Base-by-base conservation (phyloP, 2,888 invertebrate species). In the Hypena proboscidalis region DNA sequence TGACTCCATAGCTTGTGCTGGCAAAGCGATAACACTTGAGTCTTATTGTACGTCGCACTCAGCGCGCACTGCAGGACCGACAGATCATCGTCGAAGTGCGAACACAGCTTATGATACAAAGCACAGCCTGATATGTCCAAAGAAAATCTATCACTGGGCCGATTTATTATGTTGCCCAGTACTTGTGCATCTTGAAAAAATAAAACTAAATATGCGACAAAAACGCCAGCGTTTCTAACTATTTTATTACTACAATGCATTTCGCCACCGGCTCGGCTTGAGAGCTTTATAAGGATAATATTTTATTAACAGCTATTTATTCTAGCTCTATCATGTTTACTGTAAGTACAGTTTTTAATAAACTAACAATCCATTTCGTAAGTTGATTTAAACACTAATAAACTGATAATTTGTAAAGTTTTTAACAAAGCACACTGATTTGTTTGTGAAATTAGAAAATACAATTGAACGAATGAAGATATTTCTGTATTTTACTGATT, bases 1-100 rank as follows among this genome's bases (percentile, higher is more conserved):
- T 85, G 78, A 10, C 71, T 74, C 90, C 90, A 90, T 43, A 90
- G 62, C 63, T 78, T 87, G 50, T 90, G 90, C 67, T 90, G 90
- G 60, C 90, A 90, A 27, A 63, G 54, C 31, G 77, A 57, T 14
- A 75, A 57, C 14, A 80, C 58, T 60, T 81, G 84, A n/a, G 88
- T 85, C 60, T 85, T 90, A 56, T 86, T 84, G 43, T 80, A 85
- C 4, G 83, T 78, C 20, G 82, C 77, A 51, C 78, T 81, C 17
- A 90, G 44, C n/a, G 85, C 74, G 62, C 90, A 90, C 0, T 85
- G 83, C 15, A 90, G 52, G 31, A 85, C 61, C 8, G 80, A 80
- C 22, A 90, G 77, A 67, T 87, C 86, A 47, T 90, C 90, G 33
- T 81, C 78, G 37, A 83, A 65, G 54, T 83, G 79, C 15, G 84